Percentiles rank a stretch among this genome's conserved stretches.
These are phyloP conservation scores for Eristalis arbustorum DNA, from an alignment of 2,888 invertebrate species.

Conservation along the genomic window DNA sequence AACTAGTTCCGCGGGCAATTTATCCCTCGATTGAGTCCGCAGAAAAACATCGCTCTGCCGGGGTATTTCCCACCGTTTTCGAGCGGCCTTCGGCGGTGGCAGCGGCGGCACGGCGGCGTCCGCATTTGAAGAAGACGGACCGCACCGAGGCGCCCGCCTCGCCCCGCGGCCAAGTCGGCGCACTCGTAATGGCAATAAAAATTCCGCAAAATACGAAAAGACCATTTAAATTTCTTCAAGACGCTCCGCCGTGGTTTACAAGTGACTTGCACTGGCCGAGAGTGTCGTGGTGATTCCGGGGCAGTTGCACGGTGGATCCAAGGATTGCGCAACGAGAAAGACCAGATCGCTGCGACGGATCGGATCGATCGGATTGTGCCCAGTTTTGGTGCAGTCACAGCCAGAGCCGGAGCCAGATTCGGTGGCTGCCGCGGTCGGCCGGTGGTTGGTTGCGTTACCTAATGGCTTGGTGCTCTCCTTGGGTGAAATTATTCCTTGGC, in stretches of 20 bases:
- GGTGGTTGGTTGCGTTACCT: conserved; percentile 35
- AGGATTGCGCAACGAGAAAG: conserved; percentile 51
- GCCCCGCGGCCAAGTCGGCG: neutral
- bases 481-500: conserved; percentile 29
- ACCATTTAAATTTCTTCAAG: conserved; percentile 60
- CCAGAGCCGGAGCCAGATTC: neutral
- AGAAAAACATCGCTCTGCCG: conserved; percentile 1
- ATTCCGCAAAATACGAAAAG: conserved; percentile 58
- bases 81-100: neutral
- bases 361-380: conserved; percentile 52
- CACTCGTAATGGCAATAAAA: conserved; percentile 48
- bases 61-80: neutral
- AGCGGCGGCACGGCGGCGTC: neutral
- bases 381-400: conserved; percentile 39
- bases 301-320: conserved; percentile 39
- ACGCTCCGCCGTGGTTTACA: conserved; percentile 35
- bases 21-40: neutral
- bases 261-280: neutral
- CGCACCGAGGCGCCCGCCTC: neutral
- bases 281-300: neutral
- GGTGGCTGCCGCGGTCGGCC: conserved; percentile 13
- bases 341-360: conserved; percentile 43
- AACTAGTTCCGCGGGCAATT: neutral
- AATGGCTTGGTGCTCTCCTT: conserved; percentile 43
- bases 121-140: conserved; percentile 12